These are phyloP conservation scores for Podiceps cristatus DNA, from an alignment of 2,113 vertebrate species.

Conservation along the genomic window DNA sequence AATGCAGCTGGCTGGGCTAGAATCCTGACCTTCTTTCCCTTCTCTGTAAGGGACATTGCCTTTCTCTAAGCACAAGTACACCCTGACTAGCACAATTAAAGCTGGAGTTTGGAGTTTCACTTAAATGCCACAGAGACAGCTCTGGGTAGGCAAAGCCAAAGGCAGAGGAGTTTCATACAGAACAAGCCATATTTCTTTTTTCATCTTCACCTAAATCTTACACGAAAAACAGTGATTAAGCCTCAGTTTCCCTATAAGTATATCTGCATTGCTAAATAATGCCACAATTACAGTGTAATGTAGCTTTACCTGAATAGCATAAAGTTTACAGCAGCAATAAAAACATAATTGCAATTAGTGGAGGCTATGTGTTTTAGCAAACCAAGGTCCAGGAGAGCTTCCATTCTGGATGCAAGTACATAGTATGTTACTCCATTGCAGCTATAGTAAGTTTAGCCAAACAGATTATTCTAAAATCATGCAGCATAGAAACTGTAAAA, in stretches of 20 bases:
- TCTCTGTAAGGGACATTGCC: background rate
- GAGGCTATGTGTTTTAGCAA: background rate
- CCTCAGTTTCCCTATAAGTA: background rate
- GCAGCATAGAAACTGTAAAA: background rate
- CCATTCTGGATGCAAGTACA: background rate
- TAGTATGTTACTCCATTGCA: background rate
- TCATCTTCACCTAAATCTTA: background rate
- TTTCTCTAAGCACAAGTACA: background rate
- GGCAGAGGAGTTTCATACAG: background rate
- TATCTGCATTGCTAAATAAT: background rate
- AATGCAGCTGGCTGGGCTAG: background rate
- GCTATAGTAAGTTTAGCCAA: background rate
- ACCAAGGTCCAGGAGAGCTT: background rate
- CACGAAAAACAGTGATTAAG: background rate
- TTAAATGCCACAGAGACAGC: background rate
- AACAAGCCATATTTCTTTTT: background rate
- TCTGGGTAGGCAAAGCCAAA: background rate
- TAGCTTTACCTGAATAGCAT: background rate
- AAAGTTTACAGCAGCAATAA: background rate
- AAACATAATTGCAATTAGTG: background rate
- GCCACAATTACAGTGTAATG: background rate
- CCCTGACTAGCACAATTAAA: background rate
- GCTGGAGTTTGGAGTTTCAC: background rate
- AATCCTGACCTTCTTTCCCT: background rate
- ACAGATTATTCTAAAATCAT: background rate